phyloP scores from a whole-genome alignment of 2,113 vertebrate species.

The Ivindomyrus marchei region DNA sequence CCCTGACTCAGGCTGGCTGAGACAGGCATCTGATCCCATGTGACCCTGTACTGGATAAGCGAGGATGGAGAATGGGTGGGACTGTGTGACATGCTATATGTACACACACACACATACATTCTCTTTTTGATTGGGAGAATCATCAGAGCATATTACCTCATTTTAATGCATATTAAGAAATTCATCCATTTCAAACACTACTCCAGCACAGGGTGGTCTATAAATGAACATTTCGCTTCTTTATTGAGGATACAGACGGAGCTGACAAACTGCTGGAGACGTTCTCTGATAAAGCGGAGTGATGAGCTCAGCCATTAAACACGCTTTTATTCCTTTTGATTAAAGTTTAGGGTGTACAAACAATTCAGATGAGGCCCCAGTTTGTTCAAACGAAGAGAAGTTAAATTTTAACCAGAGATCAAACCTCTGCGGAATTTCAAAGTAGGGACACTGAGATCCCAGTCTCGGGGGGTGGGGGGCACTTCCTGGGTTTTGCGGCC shows the following conservation, averaged over 20 bases:
- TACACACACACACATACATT: background rate
- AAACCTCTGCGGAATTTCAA: background rate
- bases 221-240: background rate
- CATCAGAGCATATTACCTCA: background rate
- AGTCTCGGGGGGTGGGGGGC: background rate
- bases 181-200: background rate
- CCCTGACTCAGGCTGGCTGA: background rate
- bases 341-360: conserved; percentile 26
- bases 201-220: too few species aligned
- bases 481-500: background rate
- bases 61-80: background rate
- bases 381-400: conserved; percentile 8
- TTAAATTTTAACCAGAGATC: conserved; percentile 37
- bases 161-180: background rate
- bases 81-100: background rate
- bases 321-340: background rate
- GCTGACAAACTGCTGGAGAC: background rate
- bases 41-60: background rate
- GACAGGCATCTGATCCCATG: background rate
- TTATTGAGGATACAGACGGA: background rate
- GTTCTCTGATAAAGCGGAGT: background rate
- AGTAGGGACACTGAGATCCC: background rate
- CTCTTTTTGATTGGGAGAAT: background rate
- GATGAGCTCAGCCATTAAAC: background rate
- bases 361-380: conserved; percentile 8